Evolutionary conservation across 2,113 vertebrate species (phyloP).

Genomic region (Bos javanicus): DNA sequence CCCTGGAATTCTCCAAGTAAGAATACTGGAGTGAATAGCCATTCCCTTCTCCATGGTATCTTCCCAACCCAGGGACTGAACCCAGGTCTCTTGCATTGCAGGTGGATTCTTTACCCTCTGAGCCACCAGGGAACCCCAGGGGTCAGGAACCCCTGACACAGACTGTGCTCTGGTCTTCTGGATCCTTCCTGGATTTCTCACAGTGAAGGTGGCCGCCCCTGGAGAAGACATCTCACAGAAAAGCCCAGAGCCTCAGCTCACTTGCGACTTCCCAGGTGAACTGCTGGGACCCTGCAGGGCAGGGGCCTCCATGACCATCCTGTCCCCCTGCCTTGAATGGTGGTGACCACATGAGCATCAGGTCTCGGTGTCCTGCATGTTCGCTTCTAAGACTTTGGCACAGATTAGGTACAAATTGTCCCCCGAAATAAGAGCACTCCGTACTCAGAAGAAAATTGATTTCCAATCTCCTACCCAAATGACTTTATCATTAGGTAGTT

Average conservation of each 20-base stretch:
- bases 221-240: background rate
- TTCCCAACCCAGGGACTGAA: background rate
- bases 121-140: background rate
- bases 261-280: background rate
- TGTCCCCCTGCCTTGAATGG: slow-evolving; percentile 60
- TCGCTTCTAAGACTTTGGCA: slow-evolving; percentile 31
- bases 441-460: slow-evolving; percentile 80
- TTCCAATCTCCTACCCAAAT: slow-evolving; percentile 81
- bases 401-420: slow-evolving; percentile 78
- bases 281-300: rapidly evolving
- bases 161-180: background rate
- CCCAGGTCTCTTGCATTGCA: background rate
- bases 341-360: slow-evolving; percentile 36
- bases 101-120: background rate
- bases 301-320: background rate
- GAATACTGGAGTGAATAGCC: background rate
- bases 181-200: background rate
- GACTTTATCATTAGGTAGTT: slow-evolving; percentile 80
- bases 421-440: slow-evolving; percentile 71
- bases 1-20: background rate
- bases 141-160: rapidly evolving
- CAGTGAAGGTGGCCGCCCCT: too few species aligned
- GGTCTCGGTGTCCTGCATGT: slow-evolving; percentile 53
- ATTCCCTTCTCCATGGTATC: background rate
- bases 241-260: background rate